Base-by-base conservation (phyloP, 2,113 vertebrate genomes). In the Chionis minor region DNA sequence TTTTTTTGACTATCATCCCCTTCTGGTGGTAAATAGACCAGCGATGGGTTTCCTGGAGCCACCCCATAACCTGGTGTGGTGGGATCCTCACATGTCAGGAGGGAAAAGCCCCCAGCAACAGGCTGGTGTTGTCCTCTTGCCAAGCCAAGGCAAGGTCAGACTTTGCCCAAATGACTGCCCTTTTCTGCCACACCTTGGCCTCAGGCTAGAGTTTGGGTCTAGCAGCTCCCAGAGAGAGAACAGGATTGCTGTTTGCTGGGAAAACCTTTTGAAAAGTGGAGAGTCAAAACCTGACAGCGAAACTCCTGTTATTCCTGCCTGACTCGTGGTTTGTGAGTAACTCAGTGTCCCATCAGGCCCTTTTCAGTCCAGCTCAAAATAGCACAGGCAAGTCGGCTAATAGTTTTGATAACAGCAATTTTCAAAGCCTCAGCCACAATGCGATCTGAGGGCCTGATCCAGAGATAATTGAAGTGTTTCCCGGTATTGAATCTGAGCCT, bases 401-500 rank as follows among this genome's bases (percentile, higher is more conserved):
- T 80, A 75, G 81, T 85, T 93, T 86, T 45, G 42, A 91, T 96
- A 91, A 83, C 70, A 89, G 69, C 77, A 75, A 72, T 94, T 93
- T 91, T 89, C 88, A 96, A 93, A 96, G 56, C 83, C 81, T 95
- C 80, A 86, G 26, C 49, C 92, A 82, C 86, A 94, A 94, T 67
- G 72, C 52, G 81, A 35, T 91, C 78, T 22, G 65, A 72, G 73
- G 83, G 44, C 35, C 88, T 92, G 94, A 96, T 95, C 86, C 95
- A 91, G 91, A 96, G 87, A 78, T 83, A 95, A 91, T n/a, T 47
- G 91, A 95, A 95, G n/a, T 70, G 62, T 94, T 97, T 96, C 71
- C 81, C 51, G 83, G 74, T 79, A 77, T 86, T 95, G 79, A 85
- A 94, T 88, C 71, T 1, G 2, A 75, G 26, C 62, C 84, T 82